Percentiles rank a stretch among this genome's conserved stretches.
Conservation (phyloP, 2,888 invertebrate genomes). For the Eupithecia dodoneata region DNA sequence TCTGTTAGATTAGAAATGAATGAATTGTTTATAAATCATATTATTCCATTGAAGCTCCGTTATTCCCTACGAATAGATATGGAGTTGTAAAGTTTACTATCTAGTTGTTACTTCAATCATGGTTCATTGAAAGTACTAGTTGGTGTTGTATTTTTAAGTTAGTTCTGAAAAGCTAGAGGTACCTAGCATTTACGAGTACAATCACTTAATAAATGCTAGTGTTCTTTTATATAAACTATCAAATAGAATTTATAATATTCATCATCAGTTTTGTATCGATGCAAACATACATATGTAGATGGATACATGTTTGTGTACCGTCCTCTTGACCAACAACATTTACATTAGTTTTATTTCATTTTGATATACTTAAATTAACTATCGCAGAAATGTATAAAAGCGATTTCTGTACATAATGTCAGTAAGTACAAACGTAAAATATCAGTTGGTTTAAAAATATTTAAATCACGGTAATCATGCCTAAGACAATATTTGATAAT, state of each 20-base stretch:
- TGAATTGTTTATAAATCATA: conserved; percentile 66
- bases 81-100: conserved; percentile 63
- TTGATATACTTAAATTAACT: conserved; percentile 12
- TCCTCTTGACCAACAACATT: conserved; percentile 40
- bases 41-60: conserved; percentile 60
- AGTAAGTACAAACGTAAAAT: conserved; percentile 44
- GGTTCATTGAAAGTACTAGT: conserved; percentile 58
- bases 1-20: conserved; percentile 72
- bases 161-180: conserved; percentile 73
- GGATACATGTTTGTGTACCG: conserved; percentile 37
- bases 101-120: conserved; percentile 69
- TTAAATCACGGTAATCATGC: conserved; percentile 12
- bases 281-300: conserved; percentile 17
- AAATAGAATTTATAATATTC: conserved; percentile 6
- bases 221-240: conserved; percentile 26
- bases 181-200: conserved; percentile 42
- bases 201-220: conserved; percentile 19
- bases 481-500: conserved; percentile 12
- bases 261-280: conserved; percentile 25
- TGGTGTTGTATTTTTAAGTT: conserved; percentile 67
- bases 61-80: conserved; percentile 65
- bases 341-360: conserved; percentile 24
- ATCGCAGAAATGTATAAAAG: conserved; percentile 14
- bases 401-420: conserved; percentile 43
- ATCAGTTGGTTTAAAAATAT: conserved; percentile 35